Conservation (phyloP, 2,888 invertebrate genomes). For the Meghimatium bilineatum region DNA sequence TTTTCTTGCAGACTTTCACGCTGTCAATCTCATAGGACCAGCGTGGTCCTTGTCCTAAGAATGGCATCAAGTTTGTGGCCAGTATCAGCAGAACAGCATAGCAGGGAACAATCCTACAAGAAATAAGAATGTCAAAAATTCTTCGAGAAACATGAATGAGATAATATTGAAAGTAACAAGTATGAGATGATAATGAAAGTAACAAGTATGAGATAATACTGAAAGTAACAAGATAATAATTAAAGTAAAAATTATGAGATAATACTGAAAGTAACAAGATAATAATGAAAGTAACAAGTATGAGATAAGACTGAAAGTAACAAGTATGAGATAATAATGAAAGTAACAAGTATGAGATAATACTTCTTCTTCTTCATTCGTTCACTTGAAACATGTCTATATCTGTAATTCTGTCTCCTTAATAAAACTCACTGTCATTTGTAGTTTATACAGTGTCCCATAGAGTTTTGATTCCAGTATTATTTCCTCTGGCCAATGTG, state of each 20-base stretch:
- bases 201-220: background rate
- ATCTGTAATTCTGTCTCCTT: no score
- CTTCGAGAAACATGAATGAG: background rate
- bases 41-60: conserved; percentile 67
- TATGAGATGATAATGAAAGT: background rate
- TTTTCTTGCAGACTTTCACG: conserved; percentile 60
- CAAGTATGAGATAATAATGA: background rate
- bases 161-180: background rate
- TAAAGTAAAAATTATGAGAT: background rate
- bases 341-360: no score
- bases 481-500: no score
- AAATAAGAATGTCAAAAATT: background rate
- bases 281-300: background rate
- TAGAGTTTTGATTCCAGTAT: no score
- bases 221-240: background rate
- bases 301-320: background rate
- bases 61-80: conserved; percentile 63
- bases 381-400: no score
- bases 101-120: conserved; percentile 66
- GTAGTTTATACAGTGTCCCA: no score
- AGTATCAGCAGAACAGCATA: conserved; percentile 65
- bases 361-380: no score
- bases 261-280: background rate
- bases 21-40: conserved; percentile 55
- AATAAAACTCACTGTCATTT: no score